Percentiles rank a stretch among this genome's conserved stretches.
Conservation (phyloP, 2,797 vertebrate species). For the Phoebastria nigripes region DNA sequence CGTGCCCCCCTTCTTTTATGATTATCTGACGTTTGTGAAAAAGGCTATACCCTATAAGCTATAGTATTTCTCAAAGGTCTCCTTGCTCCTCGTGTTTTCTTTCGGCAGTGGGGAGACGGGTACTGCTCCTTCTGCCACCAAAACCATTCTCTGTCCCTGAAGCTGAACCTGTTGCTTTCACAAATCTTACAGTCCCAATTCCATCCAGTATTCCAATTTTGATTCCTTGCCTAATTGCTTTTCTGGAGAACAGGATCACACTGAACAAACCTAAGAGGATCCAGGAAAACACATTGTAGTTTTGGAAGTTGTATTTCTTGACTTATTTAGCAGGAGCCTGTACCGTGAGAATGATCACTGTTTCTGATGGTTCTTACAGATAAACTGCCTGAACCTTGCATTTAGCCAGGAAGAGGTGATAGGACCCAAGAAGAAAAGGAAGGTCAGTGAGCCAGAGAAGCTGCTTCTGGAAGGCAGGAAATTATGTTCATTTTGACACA, state of each 20-base stretch:
- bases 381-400: slow-evolving; percentile 39
- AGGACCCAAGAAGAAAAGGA: slow-evolving; percentile 68
- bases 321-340: neutral
- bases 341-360: slow-evolving; percentile 34
- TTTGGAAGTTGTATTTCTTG: slow-evolving; percentile 49
- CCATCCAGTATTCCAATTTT: neutral
- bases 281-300: neutral
- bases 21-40: neutral
- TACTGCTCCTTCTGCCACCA: neutral
- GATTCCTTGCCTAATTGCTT: neutral
- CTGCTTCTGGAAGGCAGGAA: slow-evolving; percentile 37
- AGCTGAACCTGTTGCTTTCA: neutral
- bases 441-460: slow-evolving; percentile 69
- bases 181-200: neutral
- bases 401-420: slow-evolving; percentile 62
- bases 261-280: slow-evolving; percentile 6
- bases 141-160: neutral
- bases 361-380: slow-evolving; percentile 72
- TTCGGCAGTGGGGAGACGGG: neutral
- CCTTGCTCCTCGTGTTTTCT: neutral
- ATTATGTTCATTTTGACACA: slow-evolving; percentile 13
- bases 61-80: neutral
- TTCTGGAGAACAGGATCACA: slow-evolving; percentile 19
- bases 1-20: neutral
- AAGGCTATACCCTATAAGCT: neutral